These are phyloP conservation scores for Cettia cetti DNA, from an alignment of 2,113 vertebrate genomes.

Conservation along the genomic window DNA sequence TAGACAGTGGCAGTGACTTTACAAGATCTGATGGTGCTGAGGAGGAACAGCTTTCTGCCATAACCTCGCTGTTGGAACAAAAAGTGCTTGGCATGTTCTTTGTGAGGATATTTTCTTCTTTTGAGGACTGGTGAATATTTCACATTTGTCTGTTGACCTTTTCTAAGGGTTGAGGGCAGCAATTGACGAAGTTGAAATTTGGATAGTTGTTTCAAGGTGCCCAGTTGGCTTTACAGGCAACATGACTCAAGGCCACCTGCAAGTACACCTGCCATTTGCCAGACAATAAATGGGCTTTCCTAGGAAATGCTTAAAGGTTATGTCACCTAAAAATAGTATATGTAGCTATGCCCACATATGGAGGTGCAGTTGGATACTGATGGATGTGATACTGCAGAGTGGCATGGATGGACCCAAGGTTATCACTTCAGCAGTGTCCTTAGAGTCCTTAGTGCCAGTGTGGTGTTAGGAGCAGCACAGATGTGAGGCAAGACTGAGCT, in stretches of 20 bases:
- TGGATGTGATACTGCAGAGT: background rate
- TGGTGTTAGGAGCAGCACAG: background rate
- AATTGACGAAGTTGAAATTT: background rate
- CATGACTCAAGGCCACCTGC: background rate
- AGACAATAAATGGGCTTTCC: background rate
- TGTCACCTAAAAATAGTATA: background rate
- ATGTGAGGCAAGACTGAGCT: background rate
- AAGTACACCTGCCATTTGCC: background rate
- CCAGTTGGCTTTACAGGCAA: background rate
- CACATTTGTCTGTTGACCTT: background rate
- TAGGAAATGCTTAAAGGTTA: background rate
- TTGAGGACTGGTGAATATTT: background rate
- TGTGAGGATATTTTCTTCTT: background rate
- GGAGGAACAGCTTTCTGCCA: background rate
- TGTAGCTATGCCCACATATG: background rate
- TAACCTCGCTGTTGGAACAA: background rate
- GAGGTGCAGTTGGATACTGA: background rate
- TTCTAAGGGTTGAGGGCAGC: background rate
- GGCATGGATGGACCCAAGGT: background rate
- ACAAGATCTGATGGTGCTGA: background rate
- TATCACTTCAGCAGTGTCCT: background rate
- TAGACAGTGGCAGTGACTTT: background rate
- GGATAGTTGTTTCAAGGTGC: background rate
- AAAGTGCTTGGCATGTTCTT: background rate
- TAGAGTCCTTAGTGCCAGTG: background rate